These are phyloP conservation scores for Chloroclystis v-ata DNA, from an alignment of 2,888 invertebrate genomes.

Conservation along the genomic window DNA sequence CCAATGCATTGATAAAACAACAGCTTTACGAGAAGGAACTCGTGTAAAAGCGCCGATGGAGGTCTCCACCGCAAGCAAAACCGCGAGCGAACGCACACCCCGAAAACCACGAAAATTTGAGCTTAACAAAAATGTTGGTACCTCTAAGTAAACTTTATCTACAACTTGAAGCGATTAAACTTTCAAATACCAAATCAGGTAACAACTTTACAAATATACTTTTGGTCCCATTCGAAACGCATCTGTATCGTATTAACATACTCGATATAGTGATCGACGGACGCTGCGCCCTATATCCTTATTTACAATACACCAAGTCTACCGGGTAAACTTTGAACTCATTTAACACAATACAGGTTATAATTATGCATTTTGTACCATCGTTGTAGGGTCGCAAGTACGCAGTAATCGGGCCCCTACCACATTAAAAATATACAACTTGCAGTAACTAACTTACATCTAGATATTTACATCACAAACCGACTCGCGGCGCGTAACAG, in stretches of 20 bases:
- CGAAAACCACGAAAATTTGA: conserved; percentile 44
- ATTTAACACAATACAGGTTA: conserved; percentile 29
- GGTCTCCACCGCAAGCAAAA: conserved; percentile 5
- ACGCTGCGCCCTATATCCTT: too few species aligned
- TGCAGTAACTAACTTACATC: conserved; percentile 32
- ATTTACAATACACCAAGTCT: conserved; percentile 22
- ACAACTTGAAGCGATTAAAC: conserved; percentile 66
- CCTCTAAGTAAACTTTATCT: conserved; percentile 52
- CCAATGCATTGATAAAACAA: neutral
- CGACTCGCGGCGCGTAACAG: conserved; percentile 21
- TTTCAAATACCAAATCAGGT: conserved; percentile 53
- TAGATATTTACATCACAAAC: conserved; percentile 37
- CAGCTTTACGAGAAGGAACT: neutral
- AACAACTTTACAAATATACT: conserved; percentile 54
- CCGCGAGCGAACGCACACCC: conserved; percentile 8
- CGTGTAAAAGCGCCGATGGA: conserved; percentile 13
- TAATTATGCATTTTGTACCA: conserved; percentile 71
- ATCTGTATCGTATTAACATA: conserved; percentile 31
- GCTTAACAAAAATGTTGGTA: conserved; percentile 46
- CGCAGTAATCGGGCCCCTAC: conserved; percentile 61
- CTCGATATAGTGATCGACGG: conserved; percentile 59
- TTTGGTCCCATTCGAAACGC: conserved; percentile 65
- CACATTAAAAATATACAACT: conserved; percentile 49
- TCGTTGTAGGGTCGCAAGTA: conserved; percentile 46
- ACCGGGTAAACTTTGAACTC: conserved; percentile 27